Percentiles rank a stretch among this genome's conserved stretches.
These are phyloP conservation scores for Agonopterix alstromeriana DNA, from an alignment of 2,888 invertebrate genomes.

Conservation along the genomic window DNA sequence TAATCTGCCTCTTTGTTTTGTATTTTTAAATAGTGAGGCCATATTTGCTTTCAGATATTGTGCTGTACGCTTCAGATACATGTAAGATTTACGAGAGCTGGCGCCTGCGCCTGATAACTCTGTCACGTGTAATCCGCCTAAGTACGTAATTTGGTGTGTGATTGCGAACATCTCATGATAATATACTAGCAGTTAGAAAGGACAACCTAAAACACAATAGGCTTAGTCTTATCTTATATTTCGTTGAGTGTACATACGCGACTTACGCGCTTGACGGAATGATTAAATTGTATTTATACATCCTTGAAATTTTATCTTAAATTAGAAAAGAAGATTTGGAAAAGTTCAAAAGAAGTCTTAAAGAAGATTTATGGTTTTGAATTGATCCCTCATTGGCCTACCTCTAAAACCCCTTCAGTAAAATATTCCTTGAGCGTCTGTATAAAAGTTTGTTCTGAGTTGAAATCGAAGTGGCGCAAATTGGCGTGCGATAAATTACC, in stretches of 20 bases:
- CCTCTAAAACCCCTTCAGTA: conserved; percentile 34
- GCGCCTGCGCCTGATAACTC: conserved; percentile 67
- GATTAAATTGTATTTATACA: conserved; percentile 27
- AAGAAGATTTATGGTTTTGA: conserved; percentile 32
- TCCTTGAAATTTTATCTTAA: conserved; percentile 24
- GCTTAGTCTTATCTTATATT: conserved; percentile 65
- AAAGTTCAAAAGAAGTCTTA: conserved; percentile 21
- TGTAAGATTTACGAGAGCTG: conserved; percentile 69
- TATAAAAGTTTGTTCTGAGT: conserved; percentile 51
- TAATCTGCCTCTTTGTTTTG: conserved; percentile 73
- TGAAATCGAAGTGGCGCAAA: conserved; percentile 58
- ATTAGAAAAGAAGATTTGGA: conserved; percentile 22
- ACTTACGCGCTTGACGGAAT: conserved; percentile 34
- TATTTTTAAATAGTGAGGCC: conserved; percentile 74
- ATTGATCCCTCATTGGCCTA: conserved; percentile 36
- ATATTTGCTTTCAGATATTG: conserved; percentile 74
- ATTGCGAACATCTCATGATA: conserved; percentile 61
- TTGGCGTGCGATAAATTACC: conserved; percentile 71
- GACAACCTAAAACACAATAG: conserved; percentile 61
- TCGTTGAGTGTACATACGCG: conserved; percentile 42
- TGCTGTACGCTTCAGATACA: conserved; percentile 53
- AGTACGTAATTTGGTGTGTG: conserved; percentile 69
- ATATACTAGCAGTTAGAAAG: conserved; percentile 40
- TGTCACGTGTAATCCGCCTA: conserved; percentile 69
- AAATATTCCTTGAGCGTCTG: conserved; percentile 38